A percentile compares a stretch with the other conserved stretches of the same genome.
Conservation (phyloP, 37 sponge, comb jelly and placozoan genomes). For the Beroe forskalii region DNA sequence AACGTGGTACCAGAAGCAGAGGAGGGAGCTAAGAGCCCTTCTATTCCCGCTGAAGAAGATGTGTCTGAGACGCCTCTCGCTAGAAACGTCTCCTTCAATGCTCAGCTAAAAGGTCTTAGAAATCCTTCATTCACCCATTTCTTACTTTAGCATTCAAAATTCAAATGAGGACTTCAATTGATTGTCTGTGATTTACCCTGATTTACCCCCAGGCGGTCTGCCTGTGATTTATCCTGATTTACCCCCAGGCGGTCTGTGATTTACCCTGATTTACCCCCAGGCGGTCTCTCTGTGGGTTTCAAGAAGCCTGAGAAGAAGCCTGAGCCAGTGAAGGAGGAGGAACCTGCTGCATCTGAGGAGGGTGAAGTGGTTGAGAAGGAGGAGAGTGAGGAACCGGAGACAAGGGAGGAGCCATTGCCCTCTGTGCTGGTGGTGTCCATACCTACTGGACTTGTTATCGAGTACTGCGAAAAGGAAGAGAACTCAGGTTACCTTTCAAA, state of each 20-base stretch:
- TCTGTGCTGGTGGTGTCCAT: slow-evolving; percentile 13
- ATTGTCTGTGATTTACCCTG: too few relatives aligned
- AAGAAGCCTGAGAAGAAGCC: neutral
- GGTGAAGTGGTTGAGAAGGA: neutral
- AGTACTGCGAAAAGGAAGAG: slow-evolving; percentile 12
- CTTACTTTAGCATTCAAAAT: too few relatives aligned
- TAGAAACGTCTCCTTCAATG: slow-evolving; percentile 47
- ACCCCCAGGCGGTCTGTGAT: too few relatives aligned
- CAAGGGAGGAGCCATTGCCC: neutral
- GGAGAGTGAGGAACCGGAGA: neutral
- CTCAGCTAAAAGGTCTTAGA: slow-evolving; percentile 52
- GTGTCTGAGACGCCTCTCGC: slow-evolving; percentile 19
- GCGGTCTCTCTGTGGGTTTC: slow-evolving; percentile 48
- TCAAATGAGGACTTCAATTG: too few relatives aligned
- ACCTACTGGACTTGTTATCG: slow-evolving; percentile 35
- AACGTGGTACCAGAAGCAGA: neutral
- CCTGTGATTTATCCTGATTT: slow-evolving; percentile 17
- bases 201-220: slow-evolving; percentile 28
- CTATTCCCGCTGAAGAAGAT: neutral
- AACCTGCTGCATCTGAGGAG: neutral
- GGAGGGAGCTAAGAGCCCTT: neutral
- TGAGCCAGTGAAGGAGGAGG: neutral
- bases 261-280: too few relatives aligned
- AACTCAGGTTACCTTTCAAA: slow-evolving; percentile 39
- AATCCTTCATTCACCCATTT: too few relatives aligned